Base-by-base conservation (phyloP, 2,888 invertebrate species). In the Drosophila nr. medialis region DNA sequence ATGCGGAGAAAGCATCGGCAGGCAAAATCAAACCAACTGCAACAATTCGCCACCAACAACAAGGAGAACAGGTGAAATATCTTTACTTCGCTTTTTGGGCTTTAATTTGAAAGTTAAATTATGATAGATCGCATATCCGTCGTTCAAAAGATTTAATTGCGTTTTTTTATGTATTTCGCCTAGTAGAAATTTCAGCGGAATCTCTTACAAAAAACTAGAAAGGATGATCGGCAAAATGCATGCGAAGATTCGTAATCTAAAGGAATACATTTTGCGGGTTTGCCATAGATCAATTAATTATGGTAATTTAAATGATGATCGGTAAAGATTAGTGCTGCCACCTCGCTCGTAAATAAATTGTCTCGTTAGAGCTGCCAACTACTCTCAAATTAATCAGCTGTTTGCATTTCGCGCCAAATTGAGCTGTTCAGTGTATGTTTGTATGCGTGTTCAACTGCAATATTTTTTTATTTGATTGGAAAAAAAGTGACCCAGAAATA, bases 361-460 rank as follows among this genome's bases (percentile, higher is more conserved):
- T 32, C 10, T 40, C 3, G 1, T 18, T 32, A 10, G 66, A 27
- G 40, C 80, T 76, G 77, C 77, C 80, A 77, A 79, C 75, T 51
- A n/a, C 0, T 10, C 6, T 10, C 6, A 63, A 29, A 27, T 15
- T 1, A 29, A 32, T 50, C 77, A 77, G 77, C 77, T 77, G 77
- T 64, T 71, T 64, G 13, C 55, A n/a, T 30, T 89, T 89, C 78
- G 86, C 86, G 86, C 86, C 89, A 86, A 89, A 84, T 81, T 65
- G 30, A 27, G 60, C 62, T 36, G 32, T 42, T 38, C 36, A 55
- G 18, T 59, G 38, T 63, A 49, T 71, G 32, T 56, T 30, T 73
- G 61, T 75, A 54, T 80, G 75, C 58, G 70, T 78, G 72, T 72
- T 83, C 34, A 82, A 79, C 62, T 67, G 70, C 54, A 29, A 36